Evolutionary conservation across 1,140 invertebrate genomes (phyloP).

Genomic region (Drosophila ficusphila): DNA sequence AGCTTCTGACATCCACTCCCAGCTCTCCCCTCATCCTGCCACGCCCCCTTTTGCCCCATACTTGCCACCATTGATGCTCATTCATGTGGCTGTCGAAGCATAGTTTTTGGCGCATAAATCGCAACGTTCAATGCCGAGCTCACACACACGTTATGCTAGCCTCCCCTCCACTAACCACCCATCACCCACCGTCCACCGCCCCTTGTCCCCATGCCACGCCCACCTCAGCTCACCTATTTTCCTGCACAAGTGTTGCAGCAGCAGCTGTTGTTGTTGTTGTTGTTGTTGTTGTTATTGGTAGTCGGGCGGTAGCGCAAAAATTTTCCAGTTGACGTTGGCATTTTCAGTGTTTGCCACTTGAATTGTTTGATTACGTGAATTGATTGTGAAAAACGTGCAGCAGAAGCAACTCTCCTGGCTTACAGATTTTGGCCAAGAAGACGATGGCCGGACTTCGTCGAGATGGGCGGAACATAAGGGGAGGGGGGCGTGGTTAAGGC

Average conservation of each 20-base stretch:
- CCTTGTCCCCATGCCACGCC: neutral
- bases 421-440: slow-evolving; percentile 23
- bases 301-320: slow-evolving; percentile 63
- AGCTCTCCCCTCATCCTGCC: neutral
- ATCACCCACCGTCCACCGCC: neutral
- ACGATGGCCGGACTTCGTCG: neutral
- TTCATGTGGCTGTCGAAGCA: slow-evolving; percentile 81
- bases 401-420: slow-evolving; percentile 62
- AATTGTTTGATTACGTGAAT: slow-evolving; percentile 83
- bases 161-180: neutral
- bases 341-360: slow-evolving; percentile 83
- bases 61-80: slow-evolving; percentile 45
- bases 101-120: slow-evolving; percentile 83
- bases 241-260: slow-evolving; percentile 3
- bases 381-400: slow-evolving; percentile 82
- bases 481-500: neutral
- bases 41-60: neutral
- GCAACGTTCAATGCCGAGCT: slow-evolving; percentile 72
- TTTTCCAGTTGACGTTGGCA: slow-evolving; percentile 83
- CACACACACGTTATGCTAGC: slow-evolving; percentile 8
- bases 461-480: neutral
- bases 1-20: slow-evolving; percentile 13
- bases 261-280: neutral
- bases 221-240: neutral
- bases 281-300: slow-evolving; percentile 40